Evolutionary conservation across 2,797 vertebrate genomes (phyloP).

Genomic region (Parambassis ranga): DNA sequence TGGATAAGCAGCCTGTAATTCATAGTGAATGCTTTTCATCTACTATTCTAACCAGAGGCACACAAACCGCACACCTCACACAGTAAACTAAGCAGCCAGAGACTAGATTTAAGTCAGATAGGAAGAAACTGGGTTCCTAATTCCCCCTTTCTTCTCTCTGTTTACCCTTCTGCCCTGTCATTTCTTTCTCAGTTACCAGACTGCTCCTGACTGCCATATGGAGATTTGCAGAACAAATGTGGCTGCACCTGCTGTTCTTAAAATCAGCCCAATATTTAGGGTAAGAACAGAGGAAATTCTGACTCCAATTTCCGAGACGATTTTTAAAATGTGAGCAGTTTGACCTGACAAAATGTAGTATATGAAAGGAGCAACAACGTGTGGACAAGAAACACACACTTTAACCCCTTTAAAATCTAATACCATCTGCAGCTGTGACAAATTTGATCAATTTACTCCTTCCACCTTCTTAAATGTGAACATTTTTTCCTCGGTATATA

Average conservation of each 20-base stretch:
- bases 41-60: neutral
- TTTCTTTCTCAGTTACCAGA: slow-evolving; percentile 11
- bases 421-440: too few species aligned
- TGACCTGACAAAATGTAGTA: neutral
- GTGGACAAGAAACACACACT: too few species aligned
- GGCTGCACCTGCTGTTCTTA: slow-evolving; percentile 46
- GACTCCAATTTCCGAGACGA: neutral
- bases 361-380: neutral
- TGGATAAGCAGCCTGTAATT: slow-evolving; percentile 22
- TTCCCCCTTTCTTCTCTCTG: neutral
- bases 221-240: slow-evolving; percentile 8
- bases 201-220: slow-evolving; percentile 35
- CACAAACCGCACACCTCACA: neutral
- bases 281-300: slow-evolving; percentile 11
- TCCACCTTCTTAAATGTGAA: too few species aligned
- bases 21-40: neutral
- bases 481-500: too few species aligned
- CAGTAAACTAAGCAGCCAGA: neutral
- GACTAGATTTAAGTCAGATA: neutral
- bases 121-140: neutral
- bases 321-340: too few species aligned
- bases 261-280: slow-evolving; percentile 7
- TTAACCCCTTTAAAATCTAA: too few species aligned
- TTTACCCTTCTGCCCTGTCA: neutral
- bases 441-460: too few species aligned